Evolutionary conservation across 2,113 vertebrate species (phyloP), one percentile per base, ranked within the genome.

Genomic region (Scortum barcoo): DNA sequence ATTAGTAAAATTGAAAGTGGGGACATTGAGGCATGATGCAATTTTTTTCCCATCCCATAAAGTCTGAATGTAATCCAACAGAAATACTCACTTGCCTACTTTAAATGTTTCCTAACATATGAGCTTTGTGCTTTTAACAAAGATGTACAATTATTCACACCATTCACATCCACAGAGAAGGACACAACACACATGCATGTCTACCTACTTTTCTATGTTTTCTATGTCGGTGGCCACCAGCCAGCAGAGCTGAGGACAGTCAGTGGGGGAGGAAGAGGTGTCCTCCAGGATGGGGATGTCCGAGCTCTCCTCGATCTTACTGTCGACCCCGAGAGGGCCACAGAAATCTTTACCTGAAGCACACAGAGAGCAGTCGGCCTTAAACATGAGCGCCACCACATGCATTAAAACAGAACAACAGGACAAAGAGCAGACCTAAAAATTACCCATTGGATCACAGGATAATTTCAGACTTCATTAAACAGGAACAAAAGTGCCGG

Each of bases 181-280:
- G 28, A 68, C 16, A 50, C 28, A 22, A 5, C 5, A 58, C 38
- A 67, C 6, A 61, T 5, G 12, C 44, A 68, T 11, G 28, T 78
- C n/a, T 2, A 83, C 88, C 13, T 84, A 98, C 98, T 94, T 97
- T 93, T 99, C 97, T 60, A 97, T 98, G 91, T 97, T 98, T 90
- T 99, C 97, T 80, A 98, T 98, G 92, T 99, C 97, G 57, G 95
- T 96, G 92, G 96, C 97, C 95, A 98, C 96, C 92, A 97, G 96
- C 96, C 96, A 97, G 91, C 94, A 94, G 85, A 97, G 96, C 77
- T 97, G 97, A 85, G 97, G 96, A 88, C 89, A 93, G 81, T 98
- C 97, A 88, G 92, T 86, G n/a, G 96, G 96, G 81, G 97, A 96
- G 60, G 96, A 96, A 1, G 96, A 96, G 0, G 95, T 96, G 81